Base-by-base conservation (phyloP, 2,797 vertebrate species). In the Furcifer pardalis region DNA sequence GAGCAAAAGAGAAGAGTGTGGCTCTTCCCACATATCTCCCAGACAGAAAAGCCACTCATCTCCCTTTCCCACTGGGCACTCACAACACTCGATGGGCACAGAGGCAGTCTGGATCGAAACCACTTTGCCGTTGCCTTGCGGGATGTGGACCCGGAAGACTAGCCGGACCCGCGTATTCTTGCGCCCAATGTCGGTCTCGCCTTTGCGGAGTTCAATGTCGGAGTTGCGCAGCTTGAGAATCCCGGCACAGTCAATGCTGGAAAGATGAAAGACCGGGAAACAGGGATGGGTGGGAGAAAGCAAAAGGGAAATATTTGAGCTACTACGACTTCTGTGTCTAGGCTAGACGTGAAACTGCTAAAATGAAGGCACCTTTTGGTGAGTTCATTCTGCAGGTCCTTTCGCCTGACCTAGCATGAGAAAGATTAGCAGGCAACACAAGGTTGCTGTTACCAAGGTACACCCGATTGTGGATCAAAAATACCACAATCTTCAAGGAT, bases 221-320 rank as follows among this genome's bases (percentile, higher is more conserved):
- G 98, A 98, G 93, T 98, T 98, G 82, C 98, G 97, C 90, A 98
- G 94, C 94, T 98, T 98, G 91, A 98, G 94, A 84, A 98, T 98
- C 63, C 98, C 98, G 0, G 98, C 98, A 49, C 98, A 98, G 94
- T 98, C 98, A 25, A 98, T 98, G 85, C 98, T 98, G 87, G 30
- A 15, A 4, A 68, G 4, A 19, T 4, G 49, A 17, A 59, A 4
- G 40, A 27, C 19, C 7, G 19, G 17, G 8, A 12, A 46, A 35
- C 12, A 60, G 32, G 30, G 27, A 30, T 2, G 1, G 17, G 44
- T 65, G n/a, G 5, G 60, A 44, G 25, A 19, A 35, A 21, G 12
- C 2, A 32, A 32, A 44, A 42, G 42, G 46, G 37, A 32, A n/a
- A n/a, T 76, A 25, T 17, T 30, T 21, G 3, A 42, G 21, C 6